A percentile compares a stretch with the other conserved stretches of the same genome.
Evolutionary conservation across 2,888 invertebrate species (phyloP).

Genomic region (Tromatobia lineatoria): DNA sequence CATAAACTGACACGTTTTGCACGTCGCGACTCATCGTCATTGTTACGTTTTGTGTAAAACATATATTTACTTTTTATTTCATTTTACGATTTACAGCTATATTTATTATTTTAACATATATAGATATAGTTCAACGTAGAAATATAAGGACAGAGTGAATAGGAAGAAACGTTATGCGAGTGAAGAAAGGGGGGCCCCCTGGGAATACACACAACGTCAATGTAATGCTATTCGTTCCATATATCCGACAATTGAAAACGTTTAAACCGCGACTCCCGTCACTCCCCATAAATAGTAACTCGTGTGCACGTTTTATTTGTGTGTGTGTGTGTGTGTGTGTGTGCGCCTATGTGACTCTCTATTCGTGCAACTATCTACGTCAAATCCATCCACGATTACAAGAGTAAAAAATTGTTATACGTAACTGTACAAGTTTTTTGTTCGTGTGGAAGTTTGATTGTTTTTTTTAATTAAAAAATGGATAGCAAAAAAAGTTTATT

Average conservation of each 20-base stretch:
- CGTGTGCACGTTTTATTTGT: constrained; percentile 3
- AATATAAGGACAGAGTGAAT: constrained; percentile 29
- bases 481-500: not conserved
- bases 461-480: not conserved
- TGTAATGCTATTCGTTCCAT: constrained; percentile 58
- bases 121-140: not conserved
- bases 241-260: constrained; percentile 61
- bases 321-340: not conserved
- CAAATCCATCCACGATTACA: constrained; percentile 33
- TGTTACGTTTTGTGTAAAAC: not conserved
- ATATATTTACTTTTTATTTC: constrained; percentile 2
- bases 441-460: not conserved
- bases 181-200: constrained; percentile 40
- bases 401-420: not conserved
- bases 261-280: constrained; percentile 56
- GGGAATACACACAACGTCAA: constrained; percentile 48
- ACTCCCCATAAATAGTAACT: constrained; percentile 46
- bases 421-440: not conserved
- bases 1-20: constrained; percentile 64
- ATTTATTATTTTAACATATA: not conserved
- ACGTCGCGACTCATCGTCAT: constrained; percentile 44
- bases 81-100: not conserved
- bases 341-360: not conserved
- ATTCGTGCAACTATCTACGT: not conserved
- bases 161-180: constrained; percentile 38